These are phyloP conservation scores for Bettongia penicillata DNA, from an alignment of 2,113 vertebrate species.

Conservation along the genomic window DNA sequence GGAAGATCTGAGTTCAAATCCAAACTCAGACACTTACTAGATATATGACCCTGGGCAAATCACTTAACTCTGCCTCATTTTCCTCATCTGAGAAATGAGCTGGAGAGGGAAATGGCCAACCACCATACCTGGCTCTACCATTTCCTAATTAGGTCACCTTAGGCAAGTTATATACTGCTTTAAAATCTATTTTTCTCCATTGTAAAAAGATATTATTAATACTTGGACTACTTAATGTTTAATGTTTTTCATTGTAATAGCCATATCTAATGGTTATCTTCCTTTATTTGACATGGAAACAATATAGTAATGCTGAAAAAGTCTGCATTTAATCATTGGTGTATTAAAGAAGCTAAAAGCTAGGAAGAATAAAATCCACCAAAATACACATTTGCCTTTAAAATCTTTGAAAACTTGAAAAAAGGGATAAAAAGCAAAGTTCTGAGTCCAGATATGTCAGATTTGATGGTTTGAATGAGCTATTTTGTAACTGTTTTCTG, in stretches of 20 bases:
- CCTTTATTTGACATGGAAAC: neutral
- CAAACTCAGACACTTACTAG: neutral
- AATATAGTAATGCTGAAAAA: neutral
- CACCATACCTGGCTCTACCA: neutral
- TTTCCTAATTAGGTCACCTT: too few relatives aligned
- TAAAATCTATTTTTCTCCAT: neutral
- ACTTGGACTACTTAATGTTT: neutral
- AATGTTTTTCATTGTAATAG: neutral
- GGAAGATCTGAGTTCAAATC: neutral
- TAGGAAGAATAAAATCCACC: neutral
- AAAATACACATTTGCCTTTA: neutral
- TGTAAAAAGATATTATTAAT: neutral
- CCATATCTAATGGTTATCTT: neutral
- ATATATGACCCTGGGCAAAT: neutral
- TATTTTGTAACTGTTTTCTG: neutral
- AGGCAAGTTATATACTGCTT: neutral
- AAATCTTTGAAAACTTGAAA: neutral
- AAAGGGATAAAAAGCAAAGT: neutral
- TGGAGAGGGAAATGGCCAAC: neutral
- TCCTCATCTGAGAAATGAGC: too few relatives aligned
- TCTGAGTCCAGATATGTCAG: neutral
- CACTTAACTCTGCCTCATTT: neutral
- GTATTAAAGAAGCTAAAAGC: neutral
- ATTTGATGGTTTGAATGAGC: neutral
- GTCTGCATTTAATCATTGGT: neutral